Evolutionary conservation across 1,140 invertebrate species (phyloP).

Genomic region (Plodia interpunctella): DNA sequence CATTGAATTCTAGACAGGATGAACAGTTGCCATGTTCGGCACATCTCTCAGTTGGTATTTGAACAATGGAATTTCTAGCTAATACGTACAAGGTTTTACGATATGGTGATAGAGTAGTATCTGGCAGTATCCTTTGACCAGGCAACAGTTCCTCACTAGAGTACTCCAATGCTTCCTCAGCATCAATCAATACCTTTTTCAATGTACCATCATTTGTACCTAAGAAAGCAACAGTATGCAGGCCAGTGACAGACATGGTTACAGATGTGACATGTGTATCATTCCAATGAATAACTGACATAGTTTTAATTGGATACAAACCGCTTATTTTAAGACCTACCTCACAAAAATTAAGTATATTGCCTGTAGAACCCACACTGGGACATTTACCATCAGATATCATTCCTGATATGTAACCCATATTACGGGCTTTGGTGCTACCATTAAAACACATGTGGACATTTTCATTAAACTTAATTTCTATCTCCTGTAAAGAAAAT

Average conservation of each 20-base stretch:
- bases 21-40: conserved; percentile 92
- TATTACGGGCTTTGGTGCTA: conserved; percentile 92
- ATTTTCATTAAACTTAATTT: conserved; percentile 95
- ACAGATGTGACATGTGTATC: conserved; percentile 90
- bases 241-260: conserved; percentile 88
- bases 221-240: conserved; percentile 92
- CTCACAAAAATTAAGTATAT: conserved; percentile 94
- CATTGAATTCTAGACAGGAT: conserved; percentile 91
- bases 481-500: conserved; percentile 91
- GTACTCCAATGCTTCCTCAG: conserved; percentile 61
- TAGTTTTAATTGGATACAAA: conserved; percentile 85
- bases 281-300: conserved; percentile 86
- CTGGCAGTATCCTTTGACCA: conserved; percentile 83
- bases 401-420: conserved; percentile 95
- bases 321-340: conserved; percentile 95
- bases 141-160: conserved; percentile 53
- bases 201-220: conserved; percentile 57
- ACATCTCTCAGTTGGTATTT: conserved; percentile 95
- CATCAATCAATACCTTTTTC: conserved; percentile 66
- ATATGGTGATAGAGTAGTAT: conserved; percentile 87
- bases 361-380: conserved; percentile 88
- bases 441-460: conserved; percentile 98
- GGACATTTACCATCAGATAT: conserved; percentile 94
- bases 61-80: conserved; percentile 84
- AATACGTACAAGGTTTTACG: conserved; percentile 77